A percentile compares a stretch with the other conserved stretches of the same genome.
Evolutionary conservation across 92 coral and sea anemone genomes (phyloP).

Genomic region (Actinernus sp.): DNA sequence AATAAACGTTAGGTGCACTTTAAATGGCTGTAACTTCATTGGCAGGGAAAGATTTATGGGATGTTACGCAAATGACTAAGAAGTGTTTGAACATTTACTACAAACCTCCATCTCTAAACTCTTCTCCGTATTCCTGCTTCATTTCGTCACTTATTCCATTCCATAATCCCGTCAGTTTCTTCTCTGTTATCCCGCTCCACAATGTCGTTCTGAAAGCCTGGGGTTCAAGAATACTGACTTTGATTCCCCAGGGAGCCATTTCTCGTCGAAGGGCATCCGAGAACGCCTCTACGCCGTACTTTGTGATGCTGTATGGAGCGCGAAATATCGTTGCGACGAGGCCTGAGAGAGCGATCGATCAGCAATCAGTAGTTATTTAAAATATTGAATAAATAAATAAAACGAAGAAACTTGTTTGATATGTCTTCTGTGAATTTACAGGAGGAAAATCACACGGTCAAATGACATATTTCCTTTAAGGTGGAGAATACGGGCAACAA

Average conservation of each 20-base stretch:
- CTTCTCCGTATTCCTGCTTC: slow-evolving; percentile 67
- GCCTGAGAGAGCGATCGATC: slow-evolving; percentile 3
- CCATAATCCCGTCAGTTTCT: slow-evolving; percentile 51
- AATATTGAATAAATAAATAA: too few relatives aligned
- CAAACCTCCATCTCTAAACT: slow-evolving; percentile 55
- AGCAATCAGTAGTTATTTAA: too few relatives aligned
- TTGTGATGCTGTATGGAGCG: slow-evolving; percentile 50
- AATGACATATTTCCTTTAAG: too few relatives aligned
- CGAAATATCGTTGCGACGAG: not conserved
- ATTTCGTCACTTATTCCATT: slow-evolving; percentile 43
- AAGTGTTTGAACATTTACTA: too few relatives aligned
- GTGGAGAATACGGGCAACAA: too few relatives aligned
- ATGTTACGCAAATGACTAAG: too few relatives aligned
- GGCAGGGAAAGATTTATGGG: too few relatives aligned
- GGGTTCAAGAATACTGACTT: slow-evolving; percentile 74
- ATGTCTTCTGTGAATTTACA: too few relatives aligned
- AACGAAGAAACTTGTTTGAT: too few relatives aligned
- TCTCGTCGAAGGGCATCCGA: slow-evolving; percentile 80
- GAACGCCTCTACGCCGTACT: slow-evolving; percentile 84
- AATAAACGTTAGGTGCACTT: too few relatives aligned
- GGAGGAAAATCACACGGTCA: too few relatives aligned
- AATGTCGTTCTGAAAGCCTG: slow-evolving; percentile 61
- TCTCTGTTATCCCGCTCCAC: slow-evolving; percentile 10
- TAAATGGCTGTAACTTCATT: too few relatives aligned
- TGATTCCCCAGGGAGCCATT: slow-evolving; percentile 62